phyloP scores from a whole-genome alignment of 2,888 invertebrate species.

The Lithophane ornitopus region DNA sequence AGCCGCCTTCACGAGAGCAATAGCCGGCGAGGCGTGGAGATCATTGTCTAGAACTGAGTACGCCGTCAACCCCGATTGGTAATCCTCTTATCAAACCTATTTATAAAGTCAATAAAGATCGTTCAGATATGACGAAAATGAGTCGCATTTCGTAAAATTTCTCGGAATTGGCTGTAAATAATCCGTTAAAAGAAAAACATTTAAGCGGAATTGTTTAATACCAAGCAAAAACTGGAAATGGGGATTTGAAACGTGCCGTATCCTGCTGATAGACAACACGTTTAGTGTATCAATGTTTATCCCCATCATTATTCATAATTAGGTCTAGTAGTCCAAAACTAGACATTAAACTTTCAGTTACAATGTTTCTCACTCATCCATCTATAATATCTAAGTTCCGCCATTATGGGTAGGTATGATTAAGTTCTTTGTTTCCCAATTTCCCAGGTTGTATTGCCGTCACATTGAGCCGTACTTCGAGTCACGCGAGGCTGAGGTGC shows the following conservation, averaged over 20 bases:
- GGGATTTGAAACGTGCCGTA: neutral
- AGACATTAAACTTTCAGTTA: neutral
- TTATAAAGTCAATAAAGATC: slow-evolving; percentile 40
- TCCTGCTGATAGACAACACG: neutral
- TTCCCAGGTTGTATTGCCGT: slow-evolving; percentile 84
- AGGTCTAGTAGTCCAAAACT: neutral
- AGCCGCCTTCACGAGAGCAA: slow-evolving; percentile 76
- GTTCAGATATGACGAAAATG: slow-evolving; percentile 27
- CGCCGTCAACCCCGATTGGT: slow-evolving; percentile 86
- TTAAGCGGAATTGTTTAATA: slow-evolving; percentile 16
- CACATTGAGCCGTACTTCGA: slow-evolving; percentile 85
- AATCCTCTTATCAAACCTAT: slow-evolving; percentile 49
- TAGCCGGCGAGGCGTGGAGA: slow-evolving; percentile 79
- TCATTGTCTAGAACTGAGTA: slow-evolving; percentile 81
- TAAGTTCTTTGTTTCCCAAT: neutral
- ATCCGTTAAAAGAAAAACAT: slow-evolving; percentile 28
- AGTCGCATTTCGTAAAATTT: slow-evolving; percentile 16
- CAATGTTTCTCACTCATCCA: neutral
- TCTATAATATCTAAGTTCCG: neutral
- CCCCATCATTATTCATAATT: neutral
- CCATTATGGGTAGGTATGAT: neutral
- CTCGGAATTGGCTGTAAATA: slow-evolving; percentile 35
- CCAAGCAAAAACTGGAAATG: neutral
- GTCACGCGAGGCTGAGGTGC: slow-evolving; percentile 78
- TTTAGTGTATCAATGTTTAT: neutral